Base-by-base conservation (phyloP, 2,797 vertebrate genomes). In the Miichthys miiuy region DNA sequence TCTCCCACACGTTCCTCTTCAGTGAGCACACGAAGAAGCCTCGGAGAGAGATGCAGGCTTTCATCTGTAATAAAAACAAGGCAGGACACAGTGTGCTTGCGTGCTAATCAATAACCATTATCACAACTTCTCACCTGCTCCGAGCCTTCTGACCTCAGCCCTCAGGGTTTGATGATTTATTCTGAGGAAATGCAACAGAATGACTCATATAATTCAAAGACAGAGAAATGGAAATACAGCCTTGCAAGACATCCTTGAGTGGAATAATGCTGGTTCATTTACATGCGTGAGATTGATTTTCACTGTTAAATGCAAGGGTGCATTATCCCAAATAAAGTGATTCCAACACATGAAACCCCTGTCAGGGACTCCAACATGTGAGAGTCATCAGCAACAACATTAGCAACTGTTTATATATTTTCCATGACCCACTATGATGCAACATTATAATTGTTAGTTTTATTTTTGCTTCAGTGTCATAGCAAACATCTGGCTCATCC, bases 61-160 rank as follows among this genome's bases (percentile, higher is more conserved):
- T 90, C 82, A 87, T 91, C 84, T 74, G 82, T 77, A 87, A 89
- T 82, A 78, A 90, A 85, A 88, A 88, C 77, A 79, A 77, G 83
- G 85, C 77, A 82, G 81, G 80, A 91, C 86, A 87, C 81, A 57
- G 47, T 58, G 84, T 82, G 75, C 68, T 27, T 11, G 75, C n/a
- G 60, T 25, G 41, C 81, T 74, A 88, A 91, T 93, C 87, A 88
- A 90, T 91, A 90, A 86, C 83, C 83, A 91, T 92, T 90, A 92
- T 90, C 74, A 25, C 83, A 79, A 85, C 70, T 88, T 84, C 81
- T 90, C 88, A 92, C 88, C 88, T 93, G 84, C 70, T 79, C 52
- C 68, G 9, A 66, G 75, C 58, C 65, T 38, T 14, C 72, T 30
- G 72, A 46, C 38, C 27, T 8, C 61, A 57, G 79, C 50, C 65